phyloP scores from a whole-genome alignment of 2,797 vertebrate genomes.

The Danionella dracula region DNA sequence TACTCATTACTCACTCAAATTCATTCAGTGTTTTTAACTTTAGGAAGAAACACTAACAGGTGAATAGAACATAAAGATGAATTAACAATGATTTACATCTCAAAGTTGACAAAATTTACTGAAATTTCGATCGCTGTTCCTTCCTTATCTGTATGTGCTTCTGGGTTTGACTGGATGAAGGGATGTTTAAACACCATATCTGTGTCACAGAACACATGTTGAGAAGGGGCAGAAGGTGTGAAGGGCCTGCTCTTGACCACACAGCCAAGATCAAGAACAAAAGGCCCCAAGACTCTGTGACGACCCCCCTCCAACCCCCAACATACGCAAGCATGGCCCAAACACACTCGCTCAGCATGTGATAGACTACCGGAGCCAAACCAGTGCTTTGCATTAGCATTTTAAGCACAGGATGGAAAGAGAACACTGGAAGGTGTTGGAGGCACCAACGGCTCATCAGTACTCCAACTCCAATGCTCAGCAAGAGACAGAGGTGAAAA shows the following conservation, averaged over 20 bases:
- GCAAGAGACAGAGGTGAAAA: slow-evolving; percentile 40
- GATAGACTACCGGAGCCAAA: slow-evolving; percentile 80
- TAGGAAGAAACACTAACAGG: too few species aligned
- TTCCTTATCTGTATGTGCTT: slow-evolving; percentile 14
- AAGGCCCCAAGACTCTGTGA: slow-evolving; percentile 52
- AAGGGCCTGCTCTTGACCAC: slow-evolving; percentile 57
- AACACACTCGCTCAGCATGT: slow-evolving; percentile 65
- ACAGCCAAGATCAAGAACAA: slow-evolving; percentile 75
- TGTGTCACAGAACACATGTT: too few species aligned
- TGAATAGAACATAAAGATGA: too few species aligned
- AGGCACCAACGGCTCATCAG: slow-evolving; percentile 61
- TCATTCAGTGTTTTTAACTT: too few species aligned
- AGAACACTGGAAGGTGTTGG: slow-evolving; percentile 59
- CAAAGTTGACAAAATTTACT: too few species aligned
- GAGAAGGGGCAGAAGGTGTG: slow-evolving; percentile 58
- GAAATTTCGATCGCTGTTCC: too few species aligned
- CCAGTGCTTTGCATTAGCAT: slow-evolving; percentile 78
- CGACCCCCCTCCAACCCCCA: slow-evolving; percentile 29
- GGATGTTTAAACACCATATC: slow-evolving; percentile 29
- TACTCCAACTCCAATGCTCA: slow-evolving; percentile 57
- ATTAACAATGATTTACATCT: too few species aligned
- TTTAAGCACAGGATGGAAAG: slow-evolving; percentile 72
- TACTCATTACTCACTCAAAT: too few species aligned
- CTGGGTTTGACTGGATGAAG: slow-evolving; percentile 32
- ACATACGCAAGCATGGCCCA: slow-evolving; percentile 36